Conservation (phyloP, 2,113 vertebrate species). For the Clarias batrachus region DNA sequence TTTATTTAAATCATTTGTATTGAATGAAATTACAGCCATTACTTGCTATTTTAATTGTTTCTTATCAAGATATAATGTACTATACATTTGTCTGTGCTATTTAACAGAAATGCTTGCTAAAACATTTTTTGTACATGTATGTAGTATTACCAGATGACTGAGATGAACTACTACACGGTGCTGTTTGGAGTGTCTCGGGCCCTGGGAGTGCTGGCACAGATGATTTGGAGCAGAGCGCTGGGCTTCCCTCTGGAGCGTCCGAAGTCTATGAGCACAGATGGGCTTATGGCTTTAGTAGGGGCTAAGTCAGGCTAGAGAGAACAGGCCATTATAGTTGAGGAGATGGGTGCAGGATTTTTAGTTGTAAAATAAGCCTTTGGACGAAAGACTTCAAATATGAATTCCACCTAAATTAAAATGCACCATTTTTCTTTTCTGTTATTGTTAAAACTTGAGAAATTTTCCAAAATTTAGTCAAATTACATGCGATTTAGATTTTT, state of each 20-base stretch:
- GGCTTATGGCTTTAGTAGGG: slow-evolving; percentile 87
- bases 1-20: neutral
- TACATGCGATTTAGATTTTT: neutral
- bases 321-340: slow-evolving; percentile 39
- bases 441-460: slow-evolving; percentile 51
- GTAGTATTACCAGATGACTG: slow-evolving; percentile 94
- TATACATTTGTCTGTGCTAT: neutral
- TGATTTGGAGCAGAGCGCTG: slow-evolving; percentile 92
- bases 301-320: slow-evolving; percentile 79
- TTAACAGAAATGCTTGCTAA: neutral
- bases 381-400: slow-evolving; percentile 71
- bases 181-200: slow-evolving; percentile 93
- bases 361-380: slow-evolving; percentile 44
- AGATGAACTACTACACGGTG: slow-evolving; percentile 99
- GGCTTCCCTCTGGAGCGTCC: slow-evolving; percentile 94
- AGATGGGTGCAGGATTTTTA: slow-evolving; percentile 52
- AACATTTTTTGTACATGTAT: slow-evolving; percentile 9
- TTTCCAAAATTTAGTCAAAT: slow-evolving; percentile 13
- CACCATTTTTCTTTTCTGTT: slow-evolving; percentile 58
- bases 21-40: neutral
- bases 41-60: neutral
- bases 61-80: neutral
- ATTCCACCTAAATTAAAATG: slow-evolving; percentile 60
- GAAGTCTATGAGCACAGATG: slow-evolving; percentile 96
- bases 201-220: slow-evolving; percentile 87